Evolutionary conservation across 2,888 invertebrate species (phyloP).

Genomic region (Oscheius sp.): DNA sequence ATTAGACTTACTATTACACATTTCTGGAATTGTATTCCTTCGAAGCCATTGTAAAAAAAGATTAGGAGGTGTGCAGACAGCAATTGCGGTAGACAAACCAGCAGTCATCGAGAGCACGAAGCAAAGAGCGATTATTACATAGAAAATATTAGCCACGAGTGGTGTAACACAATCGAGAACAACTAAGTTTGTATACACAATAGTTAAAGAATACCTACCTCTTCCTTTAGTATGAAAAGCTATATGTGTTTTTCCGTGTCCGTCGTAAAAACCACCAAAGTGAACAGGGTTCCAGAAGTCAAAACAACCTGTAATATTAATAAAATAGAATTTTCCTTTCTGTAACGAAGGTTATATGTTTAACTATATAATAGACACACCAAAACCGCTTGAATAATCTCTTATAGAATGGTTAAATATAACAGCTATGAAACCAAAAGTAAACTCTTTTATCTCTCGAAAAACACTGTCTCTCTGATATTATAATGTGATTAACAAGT

Average conservation of each 20-base stretch:
- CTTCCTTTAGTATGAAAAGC: conserved; percentile 51
- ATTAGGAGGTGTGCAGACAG: conserved; percentile 48
- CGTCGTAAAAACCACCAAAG: conserved; percentile 54
- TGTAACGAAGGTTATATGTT: too few relatives aligned
- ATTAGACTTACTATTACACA: conserved; percentile 54
- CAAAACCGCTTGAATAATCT: too few relatives aligned
- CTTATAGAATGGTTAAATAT: too few relatives aligned
- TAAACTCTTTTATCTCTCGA: too few relatives aligned
- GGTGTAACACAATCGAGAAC: conserved; percentile 62
- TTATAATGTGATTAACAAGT: too few relatives aligned
- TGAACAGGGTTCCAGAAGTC: conserved; percentile 57
- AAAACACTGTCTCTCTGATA: too few relatives aligned
- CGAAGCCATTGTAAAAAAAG: conserved; percentile 57
- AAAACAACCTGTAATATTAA: conserved; percentile 50
- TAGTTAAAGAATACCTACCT: too few relatives aligned
- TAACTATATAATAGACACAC: too few relatives aligned
- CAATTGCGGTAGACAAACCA: conserved; percentile 45
- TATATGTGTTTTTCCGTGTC: conserved; percentile 46
- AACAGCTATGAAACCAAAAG: too few relatives aligned
- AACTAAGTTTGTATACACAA: too few relatives aligned
- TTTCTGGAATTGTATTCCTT: conserved; percentile 54
- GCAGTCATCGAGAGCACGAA: conserved; percentile 53
- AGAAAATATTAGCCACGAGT: conserved; percentile 59
- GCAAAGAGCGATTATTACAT: conserved; percentile 59
- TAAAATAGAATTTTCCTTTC: too few relatives aligned